These are phyloP conservation scores for Stenichneumon culpator DNA, from an alignment of 2,888 invertebrate species.

Conservation along the genomic window DNA sequence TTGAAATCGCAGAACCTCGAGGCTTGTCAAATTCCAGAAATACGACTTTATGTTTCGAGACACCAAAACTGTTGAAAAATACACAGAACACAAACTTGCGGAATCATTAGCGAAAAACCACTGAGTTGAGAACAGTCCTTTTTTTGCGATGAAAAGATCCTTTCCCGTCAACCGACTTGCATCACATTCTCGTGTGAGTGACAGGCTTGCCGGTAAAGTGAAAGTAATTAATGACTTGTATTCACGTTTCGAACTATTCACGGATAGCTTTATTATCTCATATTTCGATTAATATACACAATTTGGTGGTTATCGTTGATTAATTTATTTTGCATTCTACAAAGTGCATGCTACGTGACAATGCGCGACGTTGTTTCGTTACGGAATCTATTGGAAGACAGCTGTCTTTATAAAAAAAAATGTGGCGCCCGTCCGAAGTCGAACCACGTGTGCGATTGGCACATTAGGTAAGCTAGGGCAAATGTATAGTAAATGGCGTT, in stretches of 20 bases:
- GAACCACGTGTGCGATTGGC: conserved; percentile 69
- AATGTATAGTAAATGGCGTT: conserved; percentile 29
- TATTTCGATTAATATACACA: background rate
- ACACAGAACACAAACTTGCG: background rate
- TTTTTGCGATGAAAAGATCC: background rate
- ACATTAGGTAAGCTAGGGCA: conserved; percentile 26
- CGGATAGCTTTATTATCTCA: background rate
- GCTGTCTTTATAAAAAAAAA: background rate
- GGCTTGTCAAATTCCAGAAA: background rate
- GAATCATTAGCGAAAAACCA: conserved; percentile 2
- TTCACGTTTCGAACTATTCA: conserved; percentile 12
- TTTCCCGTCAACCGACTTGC: conserved; percentile 8
- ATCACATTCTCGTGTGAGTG: conserved; percentile 37
- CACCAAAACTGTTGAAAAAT: background rate
- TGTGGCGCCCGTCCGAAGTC: conserved; percentile 47
- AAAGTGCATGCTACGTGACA: background rate
- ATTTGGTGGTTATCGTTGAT: background rate
- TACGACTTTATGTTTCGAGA: background rate
- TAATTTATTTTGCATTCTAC: background rate
- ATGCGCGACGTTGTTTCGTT: background rate
- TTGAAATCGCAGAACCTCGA: background rate
- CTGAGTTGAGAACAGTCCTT: background rate
- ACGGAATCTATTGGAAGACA: background rate
- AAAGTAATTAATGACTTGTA: conserved; percentile 33
- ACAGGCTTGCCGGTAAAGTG: conserved; percentile 29